Conservation (phyloP, 2,888 invertebrate genomes). For the Diaprepes abbreviatus region DNA sequence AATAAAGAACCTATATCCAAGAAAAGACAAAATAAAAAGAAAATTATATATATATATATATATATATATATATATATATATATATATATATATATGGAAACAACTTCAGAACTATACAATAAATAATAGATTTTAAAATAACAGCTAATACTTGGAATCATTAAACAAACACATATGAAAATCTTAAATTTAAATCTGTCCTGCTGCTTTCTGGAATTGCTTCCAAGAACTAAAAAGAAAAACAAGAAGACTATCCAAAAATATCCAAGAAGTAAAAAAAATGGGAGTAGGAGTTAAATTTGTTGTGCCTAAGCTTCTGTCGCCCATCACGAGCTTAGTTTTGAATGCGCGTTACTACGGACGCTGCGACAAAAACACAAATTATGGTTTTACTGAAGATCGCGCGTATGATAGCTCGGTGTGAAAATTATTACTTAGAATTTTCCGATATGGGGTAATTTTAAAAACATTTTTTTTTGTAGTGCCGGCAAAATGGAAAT, state of each 20-base stretch:
- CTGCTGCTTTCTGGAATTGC: conserved; percentile 31
- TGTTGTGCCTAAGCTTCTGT: conserved; percentile 35
- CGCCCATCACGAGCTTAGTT: conserved; percentile 52
- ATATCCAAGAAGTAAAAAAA: conserved; percentile 50
- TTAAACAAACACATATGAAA: conserved; percentile 7
- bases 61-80: too few species aligned
- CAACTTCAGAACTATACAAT: too few species aligned
- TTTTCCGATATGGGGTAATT: conserved; percentile 37
- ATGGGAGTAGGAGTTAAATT: conserved; percentile 56
- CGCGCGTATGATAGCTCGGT: conserved; percentile 5
- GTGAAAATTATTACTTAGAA: conserved; percentile 16
- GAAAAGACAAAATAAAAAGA: too few species aligned
- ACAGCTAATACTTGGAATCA: background rate
- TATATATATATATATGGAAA: too few species aligned
- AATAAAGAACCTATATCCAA: too few species aligned
- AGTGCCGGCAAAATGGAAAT: conserved; percentile 16
- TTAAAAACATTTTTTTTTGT: background rate
- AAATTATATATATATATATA: too few species aligned
- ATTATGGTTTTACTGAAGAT: conserved; percentile 29
- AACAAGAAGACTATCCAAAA: conserved; percentile 35
- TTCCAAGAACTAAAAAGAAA: conserved; percentile 36
- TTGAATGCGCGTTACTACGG: conserved; percentile 54
- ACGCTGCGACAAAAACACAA: conserved; percentile 24
- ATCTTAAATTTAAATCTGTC: conserved; percentile 23
- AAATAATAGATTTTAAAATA: too few species aligned